Base-by-base conservation (phyloP, 1,140 invertebrate species). In the Sitodiplosis mosellana region DNA sequence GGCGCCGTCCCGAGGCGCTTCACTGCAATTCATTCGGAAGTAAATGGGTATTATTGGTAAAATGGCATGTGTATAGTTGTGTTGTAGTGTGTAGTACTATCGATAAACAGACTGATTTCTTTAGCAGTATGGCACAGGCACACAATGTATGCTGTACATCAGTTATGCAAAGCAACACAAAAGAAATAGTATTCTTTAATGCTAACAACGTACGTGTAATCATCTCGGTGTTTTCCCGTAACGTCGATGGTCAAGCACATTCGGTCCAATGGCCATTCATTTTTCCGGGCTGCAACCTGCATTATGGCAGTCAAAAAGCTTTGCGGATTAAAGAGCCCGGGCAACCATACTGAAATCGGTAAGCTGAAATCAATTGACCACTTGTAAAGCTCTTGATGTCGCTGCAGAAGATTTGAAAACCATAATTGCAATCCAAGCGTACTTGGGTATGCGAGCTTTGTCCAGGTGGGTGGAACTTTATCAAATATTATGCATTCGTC, bases 291-390 rank as follows among this genome's bases (percentile, higher is more conserved):
- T 42, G 89, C 93, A 64, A 86, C 87, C 66, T 96, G 92, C 90
- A 95, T 96, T 57, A 95, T 92, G 27, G 92, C 91, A 1, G 91
- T 97, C 8, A 97, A 69, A 64, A 97, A 92, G 12, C 89, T 93
- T 65, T 96, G 91, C 0, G 92, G 92, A 68, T 95, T 96, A 68
- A 96, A 96, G 62, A 96, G 91, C 17, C 90, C 91, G 10, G 80
- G 86, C 20, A 95, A 67, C 91, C 91, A 96, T 18, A 94, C 79
- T 1, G 88, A 78, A 1, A 84, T 65, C 0, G 90, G 90, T 41
- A 89, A 66, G 34, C 72, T 73, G 63, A 87, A 89, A 61, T 88
- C 85, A 1, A 72, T 62, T 15, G 77, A 75, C 87, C 86, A 91
- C 33, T 67, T 72, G 54, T 87, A 77, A 2, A 92, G 63, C 60